A percentile compares a stretch with the other conserved stretches of the same genome.
These are phyloP conservation scores for Achroia grisella DNA, from an alignment of 1,140 invertebrate genomes.

Conservation along the genomic window DNA sequence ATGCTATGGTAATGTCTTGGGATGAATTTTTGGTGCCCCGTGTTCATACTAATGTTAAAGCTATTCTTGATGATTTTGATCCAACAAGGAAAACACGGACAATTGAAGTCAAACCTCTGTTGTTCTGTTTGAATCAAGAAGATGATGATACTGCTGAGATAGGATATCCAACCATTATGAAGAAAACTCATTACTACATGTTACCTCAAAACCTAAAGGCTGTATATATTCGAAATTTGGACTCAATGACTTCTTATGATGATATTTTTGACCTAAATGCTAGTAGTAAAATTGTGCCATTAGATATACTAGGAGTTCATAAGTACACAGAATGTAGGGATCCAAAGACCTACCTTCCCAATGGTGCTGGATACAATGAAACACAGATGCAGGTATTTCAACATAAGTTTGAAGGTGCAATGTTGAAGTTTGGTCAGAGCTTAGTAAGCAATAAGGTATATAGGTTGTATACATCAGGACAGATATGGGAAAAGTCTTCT, in stretches of 20 bases:
- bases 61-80: conserved; percentile 56
- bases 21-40: conserved; percentile 79
- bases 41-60: conserved; percentile 68
- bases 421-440: conserved; percentile 58
- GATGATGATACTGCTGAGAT: conserved; percentile 64
- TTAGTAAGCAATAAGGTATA: conserved; percentile 66
- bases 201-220: conserved; percentile 40
- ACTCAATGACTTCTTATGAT: conserved; percentile 59
- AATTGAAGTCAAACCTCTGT: conserved; percentile 38
- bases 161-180: conserved; percentile 63
- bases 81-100: conserved; percentile 47
- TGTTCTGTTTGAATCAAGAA: conserved; percentile 67
- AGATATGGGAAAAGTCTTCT: conserved; percentile 62
- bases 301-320: conserved; percentile 55
- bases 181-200: conserved; percentile 66
- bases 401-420: conserved; percentile 69
- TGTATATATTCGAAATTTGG: conserved; percentile 58
- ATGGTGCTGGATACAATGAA: conserved; percentile 56
- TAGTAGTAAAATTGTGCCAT: conserved; percentile 30
- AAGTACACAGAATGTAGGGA: conserved; percentile 68
- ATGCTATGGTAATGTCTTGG: conserved; percentile 75
- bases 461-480: conserved; percentile 57
- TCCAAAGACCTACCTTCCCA: conserved; percentile 40
- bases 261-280: conserved; percentile 54
- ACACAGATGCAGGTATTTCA: conserved; percentile 66